Evolutionary conservation across 2,888 invertebrate species (phyloP).

Genomic region (Onthophagus sagittarius): DNA sequence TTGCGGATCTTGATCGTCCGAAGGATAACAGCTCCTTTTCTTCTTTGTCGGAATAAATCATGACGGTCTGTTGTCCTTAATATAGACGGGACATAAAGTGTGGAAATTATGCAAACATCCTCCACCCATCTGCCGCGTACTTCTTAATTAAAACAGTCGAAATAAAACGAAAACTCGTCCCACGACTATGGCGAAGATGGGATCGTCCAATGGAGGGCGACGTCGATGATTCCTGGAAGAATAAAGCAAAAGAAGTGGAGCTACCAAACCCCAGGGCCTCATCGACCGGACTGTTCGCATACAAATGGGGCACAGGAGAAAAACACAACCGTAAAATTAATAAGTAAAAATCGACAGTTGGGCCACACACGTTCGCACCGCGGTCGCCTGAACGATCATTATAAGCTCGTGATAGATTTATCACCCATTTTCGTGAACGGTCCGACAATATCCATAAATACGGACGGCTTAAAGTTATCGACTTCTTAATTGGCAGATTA

Average conservation of each 20-base stretch:
- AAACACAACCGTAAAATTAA: conserved; percentile 13
- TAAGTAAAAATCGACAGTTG: conserved; percentile 8
- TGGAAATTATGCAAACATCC: conserved; percentile 11
- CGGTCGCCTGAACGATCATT: conserved; percentile 32
- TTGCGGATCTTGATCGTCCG: not conserved
- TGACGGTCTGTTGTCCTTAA: not conserved
- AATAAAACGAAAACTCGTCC: not conserved
- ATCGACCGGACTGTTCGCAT: not conserved
- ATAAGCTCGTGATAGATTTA: conserved; percentile 36
- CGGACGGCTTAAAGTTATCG: conserved; percentile 38
- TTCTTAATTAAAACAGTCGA: conserved; percentile 8
- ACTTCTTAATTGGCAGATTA: conserved; percentile 42
- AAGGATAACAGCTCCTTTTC: not conserved
- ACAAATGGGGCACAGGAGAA: conserved; percentile 1
- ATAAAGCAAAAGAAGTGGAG: conserved; percentile 9
- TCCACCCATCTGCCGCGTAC: conserved; percentile 10
- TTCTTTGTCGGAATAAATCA: not conserved
- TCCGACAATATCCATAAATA: conserved; percentile 38
- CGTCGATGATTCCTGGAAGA: conserved; percentile 6
- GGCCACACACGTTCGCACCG: conserved; percentile 29
- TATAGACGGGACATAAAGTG: conserved; percentile 6
- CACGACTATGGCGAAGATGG: not conserved
- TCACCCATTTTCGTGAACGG: conserved; percentile 34
- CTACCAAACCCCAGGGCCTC: not conserved
- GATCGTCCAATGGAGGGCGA: not conserved